These are phyloP conservation scores for Hydraecia micacea DNA, from an alignment of 2,888 invertebrate genomes.

Conservation along the genomic window DNA sequence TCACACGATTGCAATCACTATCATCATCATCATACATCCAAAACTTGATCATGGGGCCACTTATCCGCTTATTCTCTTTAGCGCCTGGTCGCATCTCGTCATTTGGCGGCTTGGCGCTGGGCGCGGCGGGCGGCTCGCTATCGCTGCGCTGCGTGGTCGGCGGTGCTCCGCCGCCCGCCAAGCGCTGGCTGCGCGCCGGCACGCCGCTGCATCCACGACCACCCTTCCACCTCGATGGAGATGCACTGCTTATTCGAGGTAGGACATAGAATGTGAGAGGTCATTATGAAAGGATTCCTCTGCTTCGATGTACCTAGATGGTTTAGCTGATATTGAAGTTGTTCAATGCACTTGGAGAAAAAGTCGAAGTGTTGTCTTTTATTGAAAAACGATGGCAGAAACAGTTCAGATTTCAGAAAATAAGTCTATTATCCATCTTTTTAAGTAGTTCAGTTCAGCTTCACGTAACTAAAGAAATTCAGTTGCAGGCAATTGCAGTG, in stretches of 20 bases:
- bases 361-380: not conserved
- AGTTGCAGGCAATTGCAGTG: not conserved
- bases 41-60: not conserved
- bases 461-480: not conserved
- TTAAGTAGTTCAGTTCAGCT: not conserved
- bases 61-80: slow-evolving; percentile 69
- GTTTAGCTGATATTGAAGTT: not conserved
- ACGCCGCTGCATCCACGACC: slow-evolving; percentile 92
- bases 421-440: not conserved
- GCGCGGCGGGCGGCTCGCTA: slow-evolving; percentile 92
- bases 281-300: not conserved
- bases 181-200: slow-evolving; percentile 93
- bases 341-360: not conserved
- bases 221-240: slow-evolving; percentile 92
- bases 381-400: not conserved
- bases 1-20: no score
- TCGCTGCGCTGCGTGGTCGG: slow-evolving; percentile 93
- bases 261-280: not conserved
- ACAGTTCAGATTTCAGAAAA: not conserved
- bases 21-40: not conserved
- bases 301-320: not conserved
- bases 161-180: slow-evolving; percentile 94
- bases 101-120: slow-evolving; percentile 93
- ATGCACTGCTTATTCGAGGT: slow-evolving; percentile 93
- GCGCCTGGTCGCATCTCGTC: slow-evolving; percentile 96